A percentile compares a stretch with the other conserved stretches of the same genome.
Evolutionary conservation across 2,888 invertebrate genomes (phyloP).

Genomic region (Noctua pronuba): DNA sequence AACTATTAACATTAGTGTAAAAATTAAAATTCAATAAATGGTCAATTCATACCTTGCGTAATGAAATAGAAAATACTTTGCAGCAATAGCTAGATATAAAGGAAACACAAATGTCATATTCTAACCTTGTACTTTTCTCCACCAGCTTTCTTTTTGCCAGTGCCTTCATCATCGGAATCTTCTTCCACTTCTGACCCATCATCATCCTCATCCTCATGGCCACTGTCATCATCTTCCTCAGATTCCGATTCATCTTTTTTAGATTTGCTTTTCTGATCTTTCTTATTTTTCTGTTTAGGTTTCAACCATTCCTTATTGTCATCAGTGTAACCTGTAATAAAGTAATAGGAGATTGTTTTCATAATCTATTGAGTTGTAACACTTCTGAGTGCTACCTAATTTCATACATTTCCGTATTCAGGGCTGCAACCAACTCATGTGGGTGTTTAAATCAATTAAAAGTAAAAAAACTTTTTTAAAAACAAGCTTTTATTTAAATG

Average conservation of each 20-base stretch:
- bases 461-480: too few relatives aligned
- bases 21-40: background rate
- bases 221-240: constrained; percentile 70
- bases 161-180: constrained; percentile 71
- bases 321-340: constrained; percentile 91
- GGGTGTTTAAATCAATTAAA: background rate
- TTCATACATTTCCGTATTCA: background rate
- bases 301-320: constrained; percentile 93
- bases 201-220: constrained; percentile 73
- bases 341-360: background rate
- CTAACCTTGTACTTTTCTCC: constrained; percentile 83
- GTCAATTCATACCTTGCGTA: background rate
- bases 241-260: constrained; percentile 68
- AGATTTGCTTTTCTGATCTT: constrained; percentile 68
- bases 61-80: background rate
- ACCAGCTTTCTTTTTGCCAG: constrained; percentile 71
- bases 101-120: background rate
- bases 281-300: constrained; percentile 88
- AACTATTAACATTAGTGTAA: background rate
- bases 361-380: background rate
- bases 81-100: background rate
- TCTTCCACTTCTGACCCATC: constrained; percentile 75
- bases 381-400: background rate
- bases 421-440: background rate
- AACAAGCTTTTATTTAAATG: too few relatives aligned